Conservation (phyloP, 1,140 invertebrate species). For the Cotesia glomerata region DNA sequence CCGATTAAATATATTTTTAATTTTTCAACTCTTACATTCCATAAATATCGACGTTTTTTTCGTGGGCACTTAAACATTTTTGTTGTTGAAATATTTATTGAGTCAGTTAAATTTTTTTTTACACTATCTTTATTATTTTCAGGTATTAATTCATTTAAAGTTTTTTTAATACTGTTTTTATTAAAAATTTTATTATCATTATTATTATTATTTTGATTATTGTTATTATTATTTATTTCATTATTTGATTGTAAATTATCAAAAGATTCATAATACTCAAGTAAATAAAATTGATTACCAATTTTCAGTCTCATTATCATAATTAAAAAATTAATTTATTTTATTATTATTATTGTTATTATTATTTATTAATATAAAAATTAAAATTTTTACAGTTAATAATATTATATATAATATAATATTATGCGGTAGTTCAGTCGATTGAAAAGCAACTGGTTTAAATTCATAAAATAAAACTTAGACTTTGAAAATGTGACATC, state of each 20-base stretch:
- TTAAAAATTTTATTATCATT: neutral
- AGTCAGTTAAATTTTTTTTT: too few relatives aligned
- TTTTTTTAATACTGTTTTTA: neutral
- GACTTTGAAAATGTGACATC: constrained; percentile 18
- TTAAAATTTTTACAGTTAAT: too few relatives aligned
- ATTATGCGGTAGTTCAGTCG: neutral
- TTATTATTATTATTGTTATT: too few relatives aligned
- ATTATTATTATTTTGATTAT: too few relatives aligned
- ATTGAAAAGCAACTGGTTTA: neutral
- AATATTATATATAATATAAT: too few relatives aligned
- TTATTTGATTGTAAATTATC: neutral
- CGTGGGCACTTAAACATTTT: neutral
- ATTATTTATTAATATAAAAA: too few relatives aligned
- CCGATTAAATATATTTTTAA: constrained; percentile 44
- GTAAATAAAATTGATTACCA: neutral
- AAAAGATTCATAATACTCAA: neutral
- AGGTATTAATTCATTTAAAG: too few relatives aligned
- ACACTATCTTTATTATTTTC: too few relatives aligned
- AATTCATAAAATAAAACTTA: neutral
- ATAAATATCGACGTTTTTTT: neutral
- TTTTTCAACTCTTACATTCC: neutral
- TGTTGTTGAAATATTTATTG: neutral
- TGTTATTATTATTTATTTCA: neutral
- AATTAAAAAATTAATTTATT: neutral
- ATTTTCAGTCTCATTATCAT: constrained; percentile 10